A percentile compares a stretch with the other conserved stretches of the same genome.
phyloP scores from a whole-genome alignment of 2,113 vertebrate species.

The Arizona elegans region DNA sequence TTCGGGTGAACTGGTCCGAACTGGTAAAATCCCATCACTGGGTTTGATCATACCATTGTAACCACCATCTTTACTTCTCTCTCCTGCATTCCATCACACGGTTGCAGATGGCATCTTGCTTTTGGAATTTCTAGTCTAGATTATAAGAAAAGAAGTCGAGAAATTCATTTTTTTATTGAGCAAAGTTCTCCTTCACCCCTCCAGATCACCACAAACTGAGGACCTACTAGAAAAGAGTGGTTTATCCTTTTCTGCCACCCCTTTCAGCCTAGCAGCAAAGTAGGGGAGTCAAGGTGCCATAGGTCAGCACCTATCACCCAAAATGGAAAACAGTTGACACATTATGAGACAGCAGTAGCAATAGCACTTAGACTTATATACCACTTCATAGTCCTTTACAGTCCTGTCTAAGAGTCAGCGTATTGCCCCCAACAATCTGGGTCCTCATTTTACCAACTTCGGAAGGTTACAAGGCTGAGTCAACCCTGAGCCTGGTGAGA shows the following conservation, averaged over 20 bases:
- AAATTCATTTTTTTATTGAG: neutral
- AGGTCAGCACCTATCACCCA: neutral
- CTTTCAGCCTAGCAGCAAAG: neutral
- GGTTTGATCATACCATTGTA: neutral
- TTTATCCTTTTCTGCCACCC: neutral
- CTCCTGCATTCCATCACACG: neutral
- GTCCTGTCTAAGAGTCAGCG: no score
- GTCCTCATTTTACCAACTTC: no score
- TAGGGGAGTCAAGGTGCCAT: neutral
- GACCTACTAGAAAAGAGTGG: neutral
- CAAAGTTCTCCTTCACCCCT: neutral
- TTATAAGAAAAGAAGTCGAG: neutral
- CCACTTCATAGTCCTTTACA: no score
- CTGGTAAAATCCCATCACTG: no score
- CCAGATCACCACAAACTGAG: neutral
- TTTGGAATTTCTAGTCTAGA: neutral
- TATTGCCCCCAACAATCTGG: no score
- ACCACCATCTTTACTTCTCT: neutral
- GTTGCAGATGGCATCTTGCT: neutral
- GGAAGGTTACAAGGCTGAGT: no score
- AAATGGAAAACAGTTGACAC: neutral
- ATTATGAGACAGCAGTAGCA: neutral
- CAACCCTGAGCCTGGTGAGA: no score
- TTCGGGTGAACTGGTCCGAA: no score
- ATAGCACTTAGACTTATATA: no score